phyloP scores from a whole-genome alignment of 2,888 invertebrate genomes.

The Magallana nippona region DNA sequence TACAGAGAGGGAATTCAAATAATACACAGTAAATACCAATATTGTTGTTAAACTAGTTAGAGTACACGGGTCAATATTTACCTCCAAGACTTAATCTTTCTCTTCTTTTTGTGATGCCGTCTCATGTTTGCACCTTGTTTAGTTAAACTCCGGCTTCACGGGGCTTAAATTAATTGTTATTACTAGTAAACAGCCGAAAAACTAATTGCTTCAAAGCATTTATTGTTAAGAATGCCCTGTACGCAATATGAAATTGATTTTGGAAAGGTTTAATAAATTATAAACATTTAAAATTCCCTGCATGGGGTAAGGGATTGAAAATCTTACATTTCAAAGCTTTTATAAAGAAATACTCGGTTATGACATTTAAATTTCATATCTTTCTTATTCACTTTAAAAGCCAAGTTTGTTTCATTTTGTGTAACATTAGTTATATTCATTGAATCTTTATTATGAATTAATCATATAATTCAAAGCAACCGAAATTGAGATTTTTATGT shows the following conservation, averaged over 20 bases:
- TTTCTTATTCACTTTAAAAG: too few relatives aligned
- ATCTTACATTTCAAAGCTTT: too few relatives aligned
- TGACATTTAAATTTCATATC: too few relatives aligned
- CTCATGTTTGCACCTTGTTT: background rate
- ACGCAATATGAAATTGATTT: slow-evolving; percentile 12
- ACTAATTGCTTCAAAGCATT: slow-evolving; percentile 19
- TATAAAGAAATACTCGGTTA: too few relatives aligned
- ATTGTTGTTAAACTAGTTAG: background rate
- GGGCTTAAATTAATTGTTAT: slow-evolving; percentile 23
- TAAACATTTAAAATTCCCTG: background rate
- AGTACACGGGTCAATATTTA: slow-evolving; percentile 25
- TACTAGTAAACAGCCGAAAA: background rate
- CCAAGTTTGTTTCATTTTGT: too few relatives aligned
- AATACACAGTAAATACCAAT: background rate
- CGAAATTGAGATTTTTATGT: too few relatives aligned
- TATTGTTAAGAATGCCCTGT: background rate
- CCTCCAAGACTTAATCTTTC: background rate
- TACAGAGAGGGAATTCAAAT: too few relatives aligned
- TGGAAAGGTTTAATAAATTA: background rate
- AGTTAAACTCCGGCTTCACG: background rate
- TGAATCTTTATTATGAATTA: too few relatives aligned
- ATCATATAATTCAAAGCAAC: too few relatives aligned
- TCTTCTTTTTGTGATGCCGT: background rate
- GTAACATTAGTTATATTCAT: too few relatives aligned
- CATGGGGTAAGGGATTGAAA: background rate